Base-by-base conservation (phyloP, 2,797 vertebrate species). In the Champsocephalus esox region DNA sequence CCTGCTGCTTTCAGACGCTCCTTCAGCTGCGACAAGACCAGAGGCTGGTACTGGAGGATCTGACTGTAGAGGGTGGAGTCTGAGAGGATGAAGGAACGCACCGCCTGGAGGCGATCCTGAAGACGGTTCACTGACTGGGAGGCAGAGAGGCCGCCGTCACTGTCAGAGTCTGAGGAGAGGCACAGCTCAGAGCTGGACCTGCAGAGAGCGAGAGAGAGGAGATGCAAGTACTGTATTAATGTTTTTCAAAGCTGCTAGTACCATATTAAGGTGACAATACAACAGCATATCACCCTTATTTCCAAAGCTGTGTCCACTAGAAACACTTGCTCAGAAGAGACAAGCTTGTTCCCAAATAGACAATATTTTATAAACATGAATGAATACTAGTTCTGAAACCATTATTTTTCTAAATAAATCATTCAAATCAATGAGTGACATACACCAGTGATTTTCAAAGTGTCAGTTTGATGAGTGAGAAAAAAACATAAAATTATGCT, bases 1-100 rank as follows among this genome's bases (percentile, higher is more conserved):
- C 97, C 98, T 0, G 94, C 95, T 0, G 92, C 92, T 78, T 93
- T 97, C 75, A 99, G 95, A 9, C 93, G 92, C 0, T 93, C 32
- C 43, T 96, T 96, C 57, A 99, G 89, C 10, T 93, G 93, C 0
- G 92, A 88, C 83, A 99, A 92, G 28, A 97, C 96, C 1, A 99
- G 91, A 1, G 98, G 98, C 90, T 96, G 94, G 82, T 98, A 99
- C 21, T 94, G 94, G 49, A 99, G 94, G 84, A 99, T 93, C 79
- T 87, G 95, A 28, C 76, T 72, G 88, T 97, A 96, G 41, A 99
- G 91, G 1, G 70, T 74, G 0, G 96, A 84, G 66, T 94, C 91
- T 0, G 96, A 96, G 73, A 90, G 91, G 88, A 99, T 96, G 79
- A 97, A 97, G 66, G 68, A 74, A 12, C 91, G 93, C 70, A 97